Percentiles rank a stretch among this genome's conserved stretches.
phyloP scores from a whole-genome alignment of 2,888 invertebrate genomes.

The Cephus rjabovi region DNA sequence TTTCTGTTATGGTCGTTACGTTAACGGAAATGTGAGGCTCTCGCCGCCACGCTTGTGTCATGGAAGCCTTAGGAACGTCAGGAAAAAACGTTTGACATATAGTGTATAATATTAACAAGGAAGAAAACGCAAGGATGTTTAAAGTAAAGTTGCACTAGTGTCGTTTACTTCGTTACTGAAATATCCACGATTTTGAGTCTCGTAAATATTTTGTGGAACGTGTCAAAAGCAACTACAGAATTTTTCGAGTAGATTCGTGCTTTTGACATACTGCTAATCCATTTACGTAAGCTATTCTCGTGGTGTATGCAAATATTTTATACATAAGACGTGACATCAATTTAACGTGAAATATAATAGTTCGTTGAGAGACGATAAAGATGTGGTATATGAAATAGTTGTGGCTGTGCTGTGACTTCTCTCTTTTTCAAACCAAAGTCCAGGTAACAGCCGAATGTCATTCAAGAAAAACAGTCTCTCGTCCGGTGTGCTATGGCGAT shows the following conservation, averaged over 20 bases:
- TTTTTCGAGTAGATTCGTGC: neutral
- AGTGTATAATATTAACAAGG: neutral
- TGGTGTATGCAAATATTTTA: neutral
- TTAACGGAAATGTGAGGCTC: neutral
- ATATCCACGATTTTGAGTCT: neutral
- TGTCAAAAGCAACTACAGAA: neutral
- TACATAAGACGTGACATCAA: neutral
- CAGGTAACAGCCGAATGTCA: neutral
- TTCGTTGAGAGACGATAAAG: neutral
- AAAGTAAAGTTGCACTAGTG: neutral
- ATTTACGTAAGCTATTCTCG: neutral
- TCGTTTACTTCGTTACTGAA: neutral
- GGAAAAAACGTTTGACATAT: neutral
- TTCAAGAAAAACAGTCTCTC: neutral
- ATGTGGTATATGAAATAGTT: neutral
- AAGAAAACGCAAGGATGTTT: neutral
- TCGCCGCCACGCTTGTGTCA: constrained; percentile 9
- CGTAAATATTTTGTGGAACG: neutral
- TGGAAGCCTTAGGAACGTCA: constrained; percentile 19
- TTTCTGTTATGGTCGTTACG: neutral
- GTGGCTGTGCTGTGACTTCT: neutral
- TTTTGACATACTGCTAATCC: neutral
- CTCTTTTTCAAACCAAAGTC: neutral
- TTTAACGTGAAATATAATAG: neutral
- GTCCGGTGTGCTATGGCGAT: neutral